Percentiles rank a stretch among this genome's conserved stretches.
phyloP scores from a whole-genome alignment of 1,140 invertebrate species.

The Diprion similis region DNA sequence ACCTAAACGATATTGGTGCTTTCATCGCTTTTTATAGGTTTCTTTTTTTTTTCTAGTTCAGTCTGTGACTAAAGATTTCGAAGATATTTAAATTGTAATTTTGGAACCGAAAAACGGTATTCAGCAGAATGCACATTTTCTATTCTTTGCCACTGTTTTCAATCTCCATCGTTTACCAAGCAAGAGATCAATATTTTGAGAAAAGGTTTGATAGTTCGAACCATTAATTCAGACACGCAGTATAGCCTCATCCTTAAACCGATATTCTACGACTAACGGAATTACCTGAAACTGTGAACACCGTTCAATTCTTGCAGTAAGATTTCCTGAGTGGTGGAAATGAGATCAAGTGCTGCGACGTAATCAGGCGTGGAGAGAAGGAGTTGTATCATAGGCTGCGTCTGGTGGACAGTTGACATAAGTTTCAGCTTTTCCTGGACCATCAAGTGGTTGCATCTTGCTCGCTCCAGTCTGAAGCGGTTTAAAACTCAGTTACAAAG shows the following conservation, averaged over 20 bases:
- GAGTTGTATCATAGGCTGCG: slow-evolving; percentile 95
- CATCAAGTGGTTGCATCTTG: slow-evolving; percentile 68
- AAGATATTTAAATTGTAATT: background rate
- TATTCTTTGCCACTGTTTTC: no score
- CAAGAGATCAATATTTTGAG: background rate
- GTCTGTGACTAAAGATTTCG: no score
- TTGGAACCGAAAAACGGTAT: background rate
- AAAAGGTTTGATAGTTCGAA: background rate
- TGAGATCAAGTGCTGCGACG: slow-evolving; percentile 96
- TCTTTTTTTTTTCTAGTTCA: no score
- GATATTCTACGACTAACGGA: background rate
- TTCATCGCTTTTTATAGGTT: no score
- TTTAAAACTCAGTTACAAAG: background rate
- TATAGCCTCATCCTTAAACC: slow-evolving; percentile 4
- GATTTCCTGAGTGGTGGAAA: slow-evolving; percentile 95
- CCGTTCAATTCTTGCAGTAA: slow-evolving; percentile 87
- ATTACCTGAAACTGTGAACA: slow-evolving; percentile 86
- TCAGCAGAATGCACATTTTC: no score
- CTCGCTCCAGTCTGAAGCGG: slow-evolving; percentile 61
- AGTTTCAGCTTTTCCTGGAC: slow-evolving; percentile 83
- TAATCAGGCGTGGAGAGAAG: slow-evolving; percentile 96
- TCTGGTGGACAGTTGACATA: slow-evolving; percentile 96
- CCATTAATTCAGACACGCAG: background rate
- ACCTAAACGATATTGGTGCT: no score
- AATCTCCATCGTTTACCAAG: background rate